Evolutionary conservation across 2,888 invertebrate species (phyloP), one percentile per base, ranked within the genome.

Genomic region (Sphinx pinastri): DNA sequence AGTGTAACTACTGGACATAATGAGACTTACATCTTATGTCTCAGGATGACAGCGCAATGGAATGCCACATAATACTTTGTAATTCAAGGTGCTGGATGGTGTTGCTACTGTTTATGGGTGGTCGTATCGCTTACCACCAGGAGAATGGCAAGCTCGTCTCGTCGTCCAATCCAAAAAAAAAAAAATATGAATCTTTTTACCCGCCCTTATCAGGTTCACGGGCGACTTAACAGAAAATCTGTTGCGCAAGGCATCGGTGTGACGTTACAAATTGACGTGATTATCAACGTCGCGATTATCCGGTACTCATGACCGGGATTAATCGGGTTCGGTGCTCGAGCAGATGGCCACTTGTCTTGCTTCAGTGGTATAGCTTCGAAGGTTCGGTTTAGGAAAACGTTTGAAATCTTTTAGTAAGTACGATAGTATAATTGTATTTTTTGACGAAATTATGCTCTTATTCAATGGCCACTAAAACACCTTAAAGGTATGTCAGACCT

Each of bases 131-230:
- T n/a, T n/a, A n/a, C n/a, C n/a, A n/a, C n/a, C n/a, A n/a, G n/a
- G n/a, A n/a, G n/a, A n/a, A n/a, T n/a, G n/a, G n/a, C n/a, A n/a
- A n/a, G n/a, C n/a, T n/a, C n/a, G n/a, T n/a, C n/a, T 51, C 13
- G 12, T 11, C 6, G 12, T 6, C 2, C n/a, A 6, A 54, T 14
- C 2, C 2, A 3, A 31, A 12, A n/a, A 38, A 25, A 25, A 19
- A 55, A 38, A 47, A 59, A 10, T 7, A 60, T n/a, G 38, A 57
- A 55, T 47, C 63, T 58, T 66, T 70, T 70, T 67, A 67, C 67
- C 45, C 55, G 51, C 59, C 54, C 51, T 82, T 83, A 83, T 83
- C 83, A 77, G 66, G 69, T 76, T 81, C 79, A 81, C 81, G 73
- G 80, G 74, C 79, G 77, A 79, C 71, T 81, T 75, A 74, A 70